Conservation (phyloP, 2,888 invertebrate genomes). For the Zaprionus bogoriensis region DNA sequence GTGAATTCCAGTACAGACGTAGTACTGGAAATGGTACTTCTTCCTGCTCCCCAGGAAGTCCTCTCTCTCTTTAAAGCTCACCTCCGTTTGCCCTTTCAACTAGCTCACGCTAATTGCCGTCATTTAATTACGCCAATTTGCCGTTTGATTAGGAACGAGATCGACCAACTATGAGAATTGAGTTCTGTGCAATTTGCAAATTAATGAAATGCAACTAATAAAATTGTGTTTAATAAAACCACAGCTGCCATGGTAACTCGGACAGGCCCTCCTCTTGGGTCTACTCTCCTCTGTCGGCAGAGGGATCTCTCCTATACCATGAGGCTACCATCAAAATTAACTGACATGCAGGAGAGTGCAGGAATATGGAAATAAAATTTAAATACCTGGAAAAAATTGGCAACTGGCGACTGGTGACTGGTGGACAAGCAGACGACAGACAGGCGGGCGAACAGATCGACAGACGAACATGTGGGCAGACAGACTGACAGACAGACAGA, state of each 20-base stretch:
- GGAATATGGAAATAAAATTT: slow-evolving; percentile 60
- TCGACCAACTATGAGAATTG: slow-evolving; percentile 74
- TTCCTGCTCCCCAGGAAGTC: background rate
- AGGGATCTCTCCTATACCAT: slow-evolving; percentile 62
- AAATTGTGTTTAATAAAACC: slow-evolving; percentile 64
- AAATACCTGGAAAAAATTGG: slow-evolving; percentile 59
- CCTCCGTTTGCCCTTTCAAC: no score
- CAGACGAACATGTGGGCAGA: slow-evolving; percentile 4
- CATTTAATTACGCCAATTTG: slow-evolving; percentile 72
- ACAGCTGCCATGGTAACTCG: slow-evolving; percentile 57
- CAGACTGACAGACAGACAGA: background rate
- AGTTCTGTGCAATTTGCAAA: slow-evolving; percentile 67
- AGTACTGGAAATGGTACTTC: no score
- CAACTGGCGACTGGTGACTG: no score
- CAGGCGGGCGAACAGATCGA: background rate
- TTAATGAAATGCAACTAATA: slow-evolving; percentile 76
- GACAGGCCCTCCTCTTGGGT: background rate
- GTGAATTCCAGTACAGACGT: no score
- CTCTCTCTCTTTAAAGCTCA: background rate
- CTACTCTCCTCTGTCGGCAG: slow-evolving; percentile 52
- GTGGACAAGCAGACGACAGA: no score
- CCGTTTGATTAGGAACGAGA: slow-evolving; percentile 73
- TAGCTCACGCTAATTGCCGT: slow-evolving; percentile 46
- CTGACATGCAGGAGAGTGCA: slow-evolving; percentile 52
- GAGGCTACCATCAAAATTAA: slow-evolving; percentile 73